phyloP scores from a whole-genome alignment of 2,888 invertebrate species.

The Callosobruchus maculatus region DNA sequence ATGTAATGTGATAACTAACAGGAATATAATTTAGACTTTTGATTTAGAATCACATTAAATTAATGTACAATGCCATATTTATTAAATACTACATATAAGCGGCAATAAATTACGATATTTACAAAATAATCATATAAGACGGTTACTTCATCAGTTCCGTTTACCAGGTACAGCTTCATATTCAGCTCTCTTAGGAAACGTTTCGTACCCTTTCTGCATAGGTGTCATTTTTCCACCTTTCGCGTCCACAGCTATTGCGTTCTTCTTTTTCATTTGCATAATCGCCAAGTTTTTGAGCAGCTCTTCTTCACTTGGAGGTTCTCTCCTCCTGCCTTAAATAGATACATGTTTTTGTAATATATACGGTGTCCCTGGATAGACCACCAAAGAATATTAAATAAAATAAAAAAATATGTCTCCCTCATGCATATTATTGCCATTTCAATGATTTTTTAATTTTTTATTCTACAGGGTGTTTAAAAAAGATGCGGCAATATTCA shows the following conservation, averaged over 20 bases:
- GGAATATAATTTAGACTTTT: too few relatives aligned
- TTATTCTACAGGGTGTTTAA: too few relatives aligned
- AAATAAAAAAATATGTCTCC: too few relatives aligned
- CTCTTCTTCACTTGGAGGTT: constrained; percentile 73
- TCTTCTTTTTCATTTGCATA: constrained; percentile 69
- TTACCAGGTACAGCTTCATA: constrained; percentile 55
- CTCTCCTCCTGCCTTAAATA: constrained; percentile 41
- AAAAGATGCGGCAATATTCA: too few relatives aligned
- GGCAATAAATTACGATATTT: not conserved
- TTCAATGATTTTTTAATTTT: too few relatives aligned
- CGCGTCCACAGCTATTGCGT: constrained; percentile 67
- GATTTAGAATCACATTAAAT: too few relatives aligned
- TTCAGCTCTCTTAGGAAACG: constrained; percentile 46
- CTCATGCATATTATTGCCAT: too few relatives aligned
- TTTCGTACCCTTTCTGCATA: constrained; percentile 47
- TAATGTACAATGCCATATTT: too few relatives aligned
- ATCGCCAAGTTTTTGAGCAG: constrained; percentile 66
- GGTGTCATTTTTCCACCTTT: constrained; percentile 54
- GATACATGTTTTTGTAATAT: constrained; percentile 1
- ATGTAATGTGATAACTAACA: too few relatives aligned
- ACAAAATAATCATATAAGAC: not conserved
- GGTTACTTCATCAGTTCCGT: not conserved
- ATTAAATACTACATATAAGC: not conserved
- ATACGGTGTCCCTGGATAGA: too few relatives aligned
- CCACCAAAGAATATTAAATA: too few relatives aligned